phyloP scores from a whole-genome alignment of 2,113 vertebrate species.

The Passer domesticus region DNA sequence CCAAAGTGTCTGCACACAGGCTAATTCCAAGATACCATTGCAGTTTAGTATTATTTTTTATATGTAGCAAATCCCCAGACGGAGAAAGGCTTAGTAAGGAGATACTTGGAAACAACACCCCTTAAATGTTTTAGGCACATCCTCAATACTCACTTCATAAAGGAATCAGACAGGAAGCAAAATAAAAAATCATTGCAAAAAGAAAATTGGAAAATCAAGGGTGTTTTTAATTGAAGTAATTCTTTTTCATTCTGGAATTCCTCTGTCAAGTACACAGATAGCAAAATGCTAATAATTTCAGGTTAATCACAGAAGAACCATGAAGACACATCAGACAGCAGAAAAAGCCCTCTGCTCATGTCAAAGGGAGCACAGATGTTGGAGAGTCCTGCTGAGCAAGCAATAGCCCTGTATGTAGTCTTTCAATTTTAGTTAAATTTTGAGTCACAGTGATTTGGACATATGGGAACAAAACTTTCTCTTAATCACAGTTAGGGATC shows the following conservation, averaged over 20 bases:
- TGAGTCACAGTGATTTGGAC: neutral
- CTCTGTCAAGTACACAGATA: neutral
- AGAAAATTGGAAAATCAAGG: neutral
- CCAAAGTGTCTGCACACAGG: neutral
- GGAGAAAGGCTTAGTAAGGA: neutral
- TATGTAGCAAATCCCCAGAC: neutral
- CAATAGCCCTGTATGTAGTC: neutral
- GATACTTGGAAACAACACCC: neutral
- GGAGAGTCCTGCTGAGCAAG: neutral
- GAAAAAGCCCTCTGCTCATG: neutral
- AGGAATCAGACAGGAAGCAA: neutral
- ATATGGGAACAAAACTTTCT: neutral
- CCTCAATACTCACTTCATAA: neutral
- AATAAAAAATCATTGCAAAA: neutral
- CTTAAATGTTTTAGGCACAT: neutral
- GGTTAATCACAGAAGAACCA: neutral
- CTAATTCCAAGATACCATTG: neutral
- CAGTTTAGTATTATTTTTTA: neutral
- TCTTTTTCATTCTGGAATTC: neutral
- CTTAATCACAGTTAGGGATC: neutral
- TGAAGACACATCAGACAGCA: neutral
- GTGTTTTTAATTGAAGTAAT: accelerated
- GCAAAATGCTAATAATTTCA: neutral
- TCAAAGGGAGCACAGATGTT: neutral
- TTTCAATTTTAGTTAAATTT: neutral